Evolutionary conservation across 2,113 vertebrate genomes (phyloP), one percentile per base, ranked within the genome.

Genomic region (Anas platyrhynchos): DNA sequence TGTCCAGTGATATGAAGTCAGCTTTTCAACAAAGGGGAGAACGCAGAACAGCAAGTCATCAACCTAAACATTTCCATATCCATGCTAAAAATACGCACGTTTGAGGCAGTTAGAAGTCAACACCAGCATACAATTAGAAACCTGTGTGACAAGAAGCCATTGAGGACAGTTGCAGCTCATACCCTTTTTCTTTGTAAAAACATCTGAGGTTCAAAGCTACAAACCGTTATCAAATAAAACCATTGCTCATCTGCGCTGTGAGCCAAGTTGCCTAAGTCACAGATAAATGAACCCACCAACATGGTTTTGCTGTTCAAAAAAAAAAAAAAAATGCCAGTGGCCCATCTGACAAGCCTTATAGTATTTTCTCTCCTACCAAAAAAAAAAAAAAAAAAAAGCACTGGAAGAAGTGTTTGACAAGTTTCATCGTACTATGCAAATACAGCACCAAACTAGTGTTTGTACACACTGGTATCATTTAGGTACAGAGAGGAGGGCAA

Each of bases 21-120:
- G 38, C 27, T 69, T 62, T 84, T 67, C 54, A 34, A 55, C 20
- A 73, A 56, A 36, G 38, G 14, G 50, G 27, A 43, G 13, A 59
- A 32, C 12, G 14, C 23, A n/a, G 56, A 34, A 36, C 31, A 80
- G 41, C 31, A 34, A 44, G 29, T 22, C 13, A 56, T 55, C 21
- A 20, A 7, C 29, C 25, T 52, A 22, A 77, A 36, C 41, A 7
- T 61, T 82, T 63, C 41, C 22, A 2, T 66, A 32, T 62, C 52
- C 31, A 5, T 0, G 5, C 41, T 36, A 55, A 78, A 22, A 16
- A 56, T 3, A 0, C 36, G 26, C 54, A 0, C 9, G 12, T 43
- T 65, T 46, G 50, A 44, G 61, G 58, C 38, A 73, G 50, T 80
- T 67, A 55, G 44, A 61, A 84, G 32, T 36, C 65, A 41, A 25